Conservation (phyloP, 2,797 vertebrate genomes). For the Choloepus didactylus region DNA sequence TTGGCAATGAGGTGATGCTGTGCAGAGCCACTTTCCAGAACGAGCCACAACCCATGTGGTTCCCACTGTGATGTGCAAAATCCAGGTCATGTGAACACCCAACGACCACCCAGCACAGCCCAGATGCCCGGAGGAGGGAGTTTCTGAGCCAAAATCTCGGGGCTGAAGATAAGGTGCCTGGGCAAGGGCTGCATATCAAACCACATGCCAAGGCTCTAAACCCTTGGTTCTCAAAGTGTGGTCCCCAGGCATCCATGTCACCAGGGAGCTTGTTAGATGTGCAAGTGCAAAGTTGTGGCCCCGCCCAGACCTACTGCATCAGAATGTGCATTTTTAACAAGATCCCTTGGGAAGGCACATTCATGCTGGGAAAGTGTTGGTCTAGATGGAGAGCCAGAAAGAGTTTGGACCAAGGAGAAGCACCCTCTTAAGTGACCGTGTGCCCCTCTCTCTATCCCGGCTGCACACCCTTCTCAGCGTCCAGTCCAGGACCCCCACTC, state of each 20-base stretch:
- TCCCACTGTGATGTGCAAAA: accelerated
- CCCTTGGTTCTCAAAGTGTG: not conserved
- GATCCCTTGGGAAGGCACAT: not conserved
- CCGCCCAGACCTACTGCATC: accelerated
- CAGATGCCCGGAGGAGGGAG: not conserved
- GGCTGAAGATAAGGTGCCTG: not conserved
- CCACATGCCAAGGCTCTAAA: accelerated
- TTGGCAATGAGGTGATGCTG: not conserved
- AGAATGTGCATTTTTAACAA: not conserved
- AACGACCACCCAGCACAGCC: not conserved
- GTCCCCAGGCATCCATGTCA: accelerated
- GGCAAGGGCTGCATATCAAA: not conserved
- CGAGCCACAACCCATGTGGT: accelerated
- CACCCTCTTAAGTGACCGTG: not conserved
- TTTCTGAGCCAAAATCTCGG: not conserved
- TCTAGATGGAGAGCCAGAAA: not conserved
- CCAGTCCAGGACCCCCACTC: not conserved
- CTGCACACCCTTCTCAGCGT: not conserved
- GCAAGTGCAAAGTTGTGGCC: accelerated
- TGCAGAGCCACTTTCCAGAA: not conserved
- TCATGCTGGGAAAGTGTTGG: accelerated
- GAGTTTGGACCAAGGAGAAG: accelerated
- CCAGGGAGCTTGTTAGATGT: not conserved
- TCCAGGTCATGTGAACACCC: accelerated
- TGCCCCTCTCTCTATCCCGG: too few species aligned